Conservation (phyloP, 2,888 invertebrate species). For the Tinea trinotella region DNA sequence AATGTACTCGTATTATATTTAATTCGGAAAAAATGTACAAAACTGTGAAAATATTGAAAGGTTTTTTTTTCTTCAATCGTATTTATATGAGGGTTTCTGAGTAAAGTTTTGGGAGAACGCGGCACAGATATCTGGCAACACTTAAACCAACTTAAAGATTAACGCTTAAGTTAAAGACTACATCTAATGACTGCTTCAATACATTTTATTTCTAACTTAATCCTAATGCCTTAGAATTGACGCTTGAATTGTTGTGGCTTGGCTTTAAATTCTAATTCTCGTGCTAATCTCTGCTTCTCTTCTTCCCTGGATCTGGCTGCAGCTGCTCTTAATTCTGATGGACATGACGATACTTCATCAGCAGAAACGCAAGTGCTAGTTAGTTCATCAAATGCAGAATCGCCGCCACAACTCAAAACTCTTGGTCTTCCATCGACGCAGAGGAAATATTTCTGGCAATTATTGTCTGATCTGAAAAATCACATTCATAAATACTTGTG, state of each 20-base stretch:
- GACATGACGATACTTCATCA: conserved; percentile 82
- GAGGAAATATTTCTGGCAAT: conserved; percentile 85
- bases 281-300: conserved; percentile 39
- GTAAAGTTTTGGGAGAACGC: no score
- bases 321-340: conserved; percentile 41
- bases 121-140: no score
- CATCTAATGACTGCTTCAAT: no score
- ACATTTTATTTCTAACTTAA: no score
- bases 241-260: conserved; percentile 16
- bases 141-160: no score
- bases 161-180: no score
- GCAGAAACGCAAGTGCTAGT: conserved; percentile 81
- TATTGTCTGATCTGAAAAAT: conserved; percentile 69
- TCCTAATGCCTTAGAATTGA: background rate
- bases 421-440: conserved; percentile 83
- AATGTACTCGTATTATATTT: no score
- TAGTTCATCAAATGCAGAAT: conserved; percentile 82
- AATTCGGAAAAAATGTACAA: no score
- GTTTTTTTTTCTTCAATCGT: no score
- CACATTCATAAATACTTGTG: no score
- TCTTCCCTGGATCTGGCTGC: conserved; percentile 43
- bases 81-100: no score
- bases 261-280: conserved; percentile 37
- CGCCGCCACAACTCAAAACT: conserved; percentile 81
- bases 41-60: no score